Evolutionary conservation across 2,888 invertebrate species (phyloP).

Genomic region (Troides oblongomaculatus): DNA sequence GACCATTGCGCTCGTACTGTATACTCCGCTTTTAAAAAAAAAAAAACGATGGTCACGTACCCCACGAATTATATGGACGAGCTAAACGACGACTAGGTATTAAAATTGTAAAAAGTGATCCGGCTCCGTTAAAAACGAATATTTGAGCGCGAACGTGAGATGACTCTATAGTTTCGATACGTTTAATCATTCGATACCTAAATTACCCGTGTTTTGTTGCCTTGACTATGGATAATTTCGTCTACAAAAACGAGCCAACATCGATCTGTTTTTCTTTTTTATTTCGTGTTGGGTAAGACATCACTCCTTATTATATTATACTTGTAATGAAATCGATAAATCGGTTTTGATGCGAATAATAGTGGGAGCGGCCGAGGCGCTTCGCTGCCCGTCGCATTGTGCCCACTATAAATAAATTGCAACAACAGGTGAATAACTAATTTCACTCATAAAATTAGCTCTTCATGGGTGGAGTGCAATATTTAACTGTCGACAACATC

Average conservation of each 20-base stretch:
- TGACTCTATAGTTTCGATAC: constrained; percentile 61
- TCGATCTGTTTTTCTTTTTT: constrained; percentile 44
- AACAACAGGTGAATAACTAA: constrained; percentile 80
- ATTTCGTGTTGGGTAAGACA: constrained; percentile 46
- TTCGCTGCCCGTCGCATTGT: constrained; percentile 67
- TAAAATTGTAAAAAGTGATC: constrained; percentile 68
- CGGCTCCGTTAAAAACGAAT: constrained; percentile 48
- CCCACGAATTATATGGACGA: constrained; percentile 70
- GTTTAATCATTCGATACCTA: constrained; percentile 61
- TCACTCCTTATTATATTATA: constrained; percentile 35
- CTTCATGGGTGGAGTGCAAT: constrained; percentile 76
- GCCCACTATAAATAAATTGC: constrained; percentile 73
- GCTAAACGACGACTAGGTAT: constrained; percentile 57
- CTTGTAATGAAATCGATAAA: constrained; percentile 47
- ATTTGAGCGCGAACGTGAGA: constrained; percentile 40
- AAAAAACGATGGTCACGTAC: constrained; percentile 70
- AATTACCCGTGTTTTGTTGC: constrained; percentile 60
- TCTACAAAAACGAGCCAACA: constrained; percentile 37
- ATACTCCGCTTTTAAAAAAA: constrained; percentile 35
- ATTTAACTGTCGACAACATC: constrained; percentile 71
- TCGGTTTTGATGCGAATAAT: constrained; percentile 67
- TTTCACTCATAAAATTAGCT: constrained; percentile 78
- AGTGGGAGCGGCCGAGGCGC: constrained; percentile 63
- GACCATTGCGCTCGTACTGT: constrained; percentile 46
- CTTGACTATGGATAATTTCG: constrained; percentile 23